These are phyloP conservation scores for Struthio camelus DNA, from an alignment of 2,113 vertebrate species.

Conservation along the genomic window DNA sequence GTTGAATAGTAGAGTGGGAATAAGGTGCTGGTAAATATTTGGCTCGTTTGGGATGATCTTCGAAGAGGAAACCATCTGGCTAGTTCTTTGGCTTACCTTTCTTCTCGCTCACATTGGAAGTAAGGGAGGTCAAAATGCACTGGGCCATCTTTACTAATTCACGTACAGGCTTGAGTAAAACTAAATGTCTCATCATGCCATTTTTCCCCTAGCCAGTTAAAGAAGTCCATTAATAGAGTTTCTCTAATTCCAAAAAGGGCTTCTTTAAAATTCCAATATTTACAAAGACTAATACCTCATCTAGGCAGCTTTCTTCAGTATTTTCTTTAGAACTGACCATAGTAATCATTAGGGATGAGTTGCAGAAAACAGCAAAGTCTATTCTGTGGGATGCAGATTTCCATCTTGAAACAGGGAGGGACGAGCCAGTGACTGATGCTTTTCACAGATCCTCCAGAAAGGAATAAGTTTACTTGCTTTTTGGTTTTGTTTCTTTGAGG, in stretches of 20 bases:
- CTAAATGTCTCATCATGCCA: not conserved
- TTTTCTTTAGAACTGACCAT: not conserved
- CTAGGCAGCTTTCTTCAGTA: not conserved
- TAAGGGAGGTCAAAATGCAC: not conserved
- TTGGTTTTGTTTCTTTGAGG: not conserved
- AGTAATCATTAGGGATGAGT: not conserved
- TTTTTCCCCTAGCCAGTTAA: not conserved
- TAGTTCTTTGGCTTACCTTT: not conserved
- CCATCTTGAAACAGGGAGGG: not conserved
- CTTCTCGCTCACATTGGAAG: not conserved
- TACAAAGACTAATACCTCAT: not conserved
- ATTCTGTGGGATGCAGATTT: not conserved
- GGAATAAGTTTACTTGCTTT: not conserved
- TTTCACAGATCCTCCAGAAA: not conserved
- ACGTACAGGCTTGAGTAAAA: not conserved
- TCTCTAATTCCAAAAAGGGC: not conserved
- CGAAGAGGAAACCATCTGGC: not conserved
- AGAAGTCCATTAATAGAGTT: not conserved
- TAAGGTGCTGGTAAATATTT: not conserved
- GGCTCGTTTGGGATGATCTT: not conserved
- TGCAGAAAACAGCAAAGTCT: not conserved
- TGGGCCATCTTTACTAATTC: not conserved
- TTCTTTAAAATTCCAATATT: not conserved
- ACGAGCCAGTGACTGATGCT: not conserved
- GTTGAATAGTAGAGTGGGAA: not conserved